A percentile compares a stretch with the other conserved stretches of the same genome.
These are phyloP conservation scores for Augochlora pura DNA, from an alignment of 1,140 invertebrate genomes.

Conservation along the genomic window DNA sequence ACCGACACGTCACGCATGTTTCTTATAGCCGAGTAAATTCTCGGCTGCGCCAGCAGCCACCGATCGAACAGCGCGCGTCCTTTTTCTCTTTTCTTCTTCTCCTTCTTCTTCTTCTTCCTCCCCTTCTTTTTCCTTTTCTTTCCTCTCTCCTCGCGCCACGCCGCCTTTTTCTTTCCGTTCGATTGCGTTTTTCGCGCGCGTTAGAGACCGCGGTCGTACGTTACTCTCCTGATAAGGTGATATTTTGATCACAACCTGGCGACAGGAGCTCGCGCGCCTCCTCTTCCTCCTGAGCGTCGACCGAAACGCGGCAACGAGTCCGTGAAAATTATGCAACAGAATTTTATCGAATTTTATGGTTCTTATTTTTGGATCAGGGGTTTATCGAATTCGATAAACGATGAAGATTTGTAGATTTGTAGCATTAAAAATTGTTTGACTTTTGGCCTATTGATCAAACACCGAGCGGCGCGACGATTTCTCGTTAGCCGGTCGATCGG, in stretches of 20 bases:
- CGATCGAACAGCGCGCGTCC: background rate
- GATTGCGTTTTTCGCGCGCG: background rate
- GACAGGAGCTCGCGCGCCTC: conserved; percentile 7
- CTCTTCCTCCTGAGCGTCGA: no score
- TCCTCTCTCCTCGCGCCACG: background rate
- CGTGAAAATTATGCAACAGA: no score
- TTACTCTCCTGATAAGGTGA: conserved; percentile 15
- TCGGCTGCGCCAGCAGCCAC: background rate
- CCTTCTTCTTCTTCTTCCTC: background rate
- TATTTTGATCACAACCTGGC: conserved; percentile 23
- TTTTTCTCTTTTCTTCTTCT: background rate
- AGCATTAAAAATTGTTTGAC: no score
- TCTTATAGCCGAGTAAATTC: conserved; percentile 34
- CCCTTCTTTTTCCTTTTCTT: background rate
- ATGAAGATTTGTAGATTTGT: no score
- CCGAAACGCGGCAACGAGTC: no score
- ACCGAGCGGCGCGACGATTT: background rate
- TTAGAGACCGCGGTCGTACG: background rate
- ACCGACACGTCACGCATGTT: conserved; percentile 25
- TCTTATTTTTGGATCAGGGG: no score
- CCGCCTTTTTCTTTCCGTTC: no score
- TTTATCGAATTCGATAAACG: no score
- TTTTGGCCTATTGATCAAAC: no score
- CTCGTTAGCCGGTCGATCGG: background rate
- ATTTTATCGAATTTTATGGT: no score